Conservation (phyloP, 2,888 invertebrate species). For the Hermaeophaga mercurialis region DNA sequence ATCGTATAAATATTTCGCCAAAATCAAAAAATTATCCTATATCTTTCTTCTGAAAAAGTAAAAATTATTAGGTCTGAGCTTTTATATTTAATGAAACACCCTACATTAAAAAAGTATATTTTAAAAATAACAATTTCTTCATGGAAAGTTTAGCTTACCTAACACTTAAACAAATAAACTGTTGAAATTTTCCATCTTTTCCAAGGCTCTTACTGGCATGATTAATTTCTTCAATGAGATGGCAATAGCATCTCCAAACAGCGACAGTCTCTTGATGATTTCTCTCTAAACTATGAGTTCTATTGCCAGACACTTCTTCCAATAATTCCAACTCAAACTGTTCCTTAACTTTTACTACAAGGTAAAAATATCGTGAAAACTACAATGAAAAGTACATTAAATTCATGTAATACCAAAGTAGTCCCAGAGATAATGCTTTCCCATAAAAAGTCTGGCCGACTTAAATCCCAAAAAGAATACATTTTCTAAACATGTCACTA, state of each 20-base stretch:
- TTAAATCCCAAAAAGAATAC: conserved; percentile 96
- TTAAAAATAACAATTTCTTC: too few relatives aligned
- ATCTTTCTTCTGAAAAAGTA: too few relatives aligned
- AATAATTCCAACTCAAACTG: conserved; percentile 76
- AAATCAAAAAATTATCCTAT: too few relatives aligned
- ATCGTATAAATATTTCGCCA: too few relatives aligned
- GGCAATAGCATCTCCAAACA: conserved; percentile 87
- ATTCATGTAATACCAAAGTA: conserved; percentile 81
- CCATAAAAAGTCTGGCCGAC: conserved; percentile 88
- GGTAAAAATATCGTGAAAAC: conserved; percentile 28
- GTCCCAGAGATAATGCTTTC: conserved; percentile 97
- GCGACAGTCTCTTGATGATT: conserved; percentile 62
- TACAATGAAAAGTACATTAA: too few relatives aligned
- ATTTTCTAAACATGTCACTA: conserved; percentile 92
- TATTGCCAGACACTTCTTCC: conserved; percentile 62
- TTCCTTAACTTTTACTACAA: conserved; percentile 77
- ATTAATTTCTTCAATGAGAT: conserved; percentile 87
- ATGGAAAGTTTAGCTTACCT: conserved; percentile 72
- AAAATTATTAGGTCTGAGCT: too few relatives aligned
- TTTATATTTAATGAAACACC: too few relatives aligned
- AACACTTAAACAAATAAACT: conserved; percentile 92
- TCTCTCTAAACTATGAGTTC: conserved; percentile 55
- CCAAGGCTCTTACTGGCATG: conserved; percentile 85
- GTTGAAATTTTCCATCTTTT: conserved; percentile 97
- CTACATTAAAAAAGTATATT: too few relatives aligned